Evolutionary conservation across 2,113 vertebrate species (phyloP).

Genomic region (Ornithorhynchus anatinus): DNA sequence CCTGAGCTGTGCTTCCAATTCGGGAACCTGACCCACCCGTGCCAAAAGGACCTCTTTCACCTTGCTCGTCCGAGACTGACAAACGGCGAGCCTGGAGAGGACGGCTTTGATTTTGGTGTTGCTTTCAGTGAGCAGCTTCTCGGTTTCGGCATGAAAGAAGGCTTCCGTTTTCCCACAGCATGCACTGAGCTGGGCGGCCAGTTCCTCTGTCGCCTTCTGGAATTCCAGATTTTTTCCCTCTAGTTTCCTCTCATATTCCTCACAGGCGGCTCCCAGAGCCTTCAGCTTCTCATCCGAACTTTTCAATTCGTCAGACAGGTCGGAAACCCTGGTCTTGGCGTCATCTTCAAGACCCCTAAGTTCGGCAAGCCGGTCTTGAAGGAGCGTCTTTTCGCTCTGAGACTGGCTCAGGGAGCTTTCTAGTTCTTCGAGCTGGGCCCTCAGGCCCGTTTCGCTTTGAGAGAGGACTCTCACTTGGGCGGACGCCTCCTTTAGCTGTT

Average conservation of each 20-base stretch:
- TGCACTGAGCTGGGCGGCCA: conserved; percentile 68
- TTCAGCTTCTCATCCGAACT: conserved; percentile 71
- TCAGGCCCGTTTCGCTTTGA: conserved; percentile 72
- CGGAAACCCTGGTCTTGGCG: conserved; percentile 66
- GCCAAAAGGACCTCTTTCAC: conserved; percentile 73
- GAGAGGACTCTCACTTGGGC: conserved; percentile 70
- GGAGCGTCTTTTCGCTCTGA: conserved; percentile 72
- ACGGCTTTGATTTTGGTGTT: conserved; percentile 67
- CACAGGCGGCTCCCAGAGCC: conserved; percentile 64
- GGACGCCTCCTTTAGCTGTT: conserved; percentile 77
- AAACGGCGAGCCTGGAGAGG: conserved; percentile 69
- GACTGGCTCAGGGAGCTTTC: conserved; percentile 78
- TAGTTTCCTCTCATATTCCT: conserved; percentile 73
- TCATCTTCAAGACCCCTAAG: conserved; percentile 69
- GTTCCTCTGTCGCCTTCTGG: conserved; percentile 58
- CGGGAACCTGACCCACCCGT: conserved; percentile 69
- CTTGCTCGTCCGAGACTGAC: conserved; percentile 66
- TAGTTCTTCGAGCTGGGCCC: conserved; percentile 76
- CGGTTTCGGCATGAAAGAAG: conserved; percentile 70
- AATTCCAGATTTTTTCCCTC: conserved; percentile 71
- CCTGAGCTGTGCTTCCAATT: conserved; percentile 80
- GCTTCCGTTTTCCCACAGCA: conserved; percentile 71
- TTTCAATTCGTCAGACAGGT: conserved; percentile 69
- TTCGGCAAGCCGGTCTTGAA: conserved; percentile 76
- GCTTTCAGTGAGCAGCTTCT: conserved; percentile 75